These are phyloP conservation scores for Periphyllus acericola DNA, from an alignment of 2,888 invertebrate genomes.

Conservation along the genomic window DNA sequence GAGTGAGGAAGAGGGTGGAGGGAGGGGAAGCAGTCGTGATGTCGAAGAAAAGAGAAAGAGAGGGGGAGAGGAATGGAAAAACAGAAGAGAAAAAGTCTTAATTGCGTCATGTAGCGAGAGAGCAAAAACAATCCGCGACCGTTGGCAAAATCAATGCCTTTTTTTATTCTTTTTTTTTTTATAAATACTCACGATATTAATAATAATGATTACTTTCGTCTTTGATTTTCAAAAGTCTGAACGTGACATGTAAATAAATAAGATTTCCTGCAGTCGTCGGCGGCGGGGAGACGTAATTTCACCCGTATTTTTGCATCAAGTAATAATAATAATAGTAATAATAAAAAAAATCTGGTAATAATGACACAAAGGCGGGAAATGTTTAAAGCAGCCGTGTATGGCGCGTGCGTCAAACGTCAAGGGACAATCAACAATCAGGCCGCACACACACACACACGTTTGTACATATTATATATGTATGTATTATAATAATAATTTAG, in stretches of 20 bases:
- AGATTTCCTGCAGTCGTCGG: constrained; percentile 29
- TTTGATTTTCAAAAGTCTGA: constrained; percentile 58
- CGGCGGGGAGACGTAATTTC: constrained; percentile 40
- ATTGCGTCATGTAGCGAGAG: constrained; percentile 26
- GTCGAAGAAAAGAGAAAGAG: background rate
- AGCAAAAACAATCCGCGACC: constrained; percentile 45
- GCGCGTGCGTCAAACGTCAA: constrained; percentile 42
- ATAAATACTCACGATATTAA: constrained; percentile 54
- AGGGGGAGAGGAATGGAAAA: background rate
- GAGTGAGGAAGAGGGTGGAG: too few species aligned
- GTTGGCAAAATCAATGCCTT: constrained; percentile 42
- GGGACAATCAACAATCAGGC: constrained; percentile 56
- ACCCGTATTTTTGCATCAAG: constrained; percentile 35
- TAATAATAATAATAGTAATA: constrained; percentile 24
- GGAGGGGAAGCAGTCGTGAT: background rate
- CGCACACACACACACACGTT: background rate
- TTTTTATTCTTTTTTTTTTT: constrained; percentile 11
- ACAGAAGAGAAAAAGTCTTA: constrained; percentile 32
- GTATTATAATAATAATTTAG: constrained; percentile 37
- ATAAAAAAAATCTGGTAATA: constrained; percentile 36
- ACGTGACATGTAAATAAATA: constrained; percentile 61
- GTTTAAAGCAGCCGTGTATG: constrained; percentile 26
- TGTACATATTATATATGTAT: background rate
- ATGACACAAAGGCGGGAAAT: constrained; percentile 56
- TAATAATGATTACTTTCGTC: constrained; percentile 57